Conservation (phyloP, 2,113 vertebrate genomes). For the Chunga burmeisteri region DNA sequence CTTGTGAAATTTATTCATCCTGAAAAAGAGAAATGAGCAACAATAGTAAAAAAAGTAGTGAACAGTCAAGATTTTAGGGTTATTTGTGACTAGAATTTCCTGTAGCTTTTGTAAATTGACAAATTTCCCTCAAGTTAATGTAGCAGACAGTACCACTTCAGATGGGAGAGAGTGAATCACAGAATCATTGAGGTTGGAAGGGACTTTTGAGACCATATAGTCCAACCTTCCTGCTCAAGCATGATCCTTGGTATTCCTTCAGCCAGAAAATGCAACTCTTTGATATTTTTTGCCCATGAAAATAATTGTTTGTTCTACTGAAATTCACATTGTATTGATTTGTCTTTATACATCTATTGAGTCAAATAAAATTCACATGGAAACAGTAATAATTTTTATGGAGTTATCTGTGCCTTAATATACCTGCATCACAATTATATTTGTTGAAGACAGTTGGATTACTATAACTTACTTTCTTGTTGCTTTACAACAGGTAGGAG, state of each 20-base stretch:
- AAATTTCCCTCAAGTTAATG: neutral
- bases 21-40: neutral
- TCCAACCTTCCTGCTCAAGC: neutral
- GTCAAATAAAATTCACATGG: neutral
- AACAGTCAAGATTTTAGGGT: neutral
- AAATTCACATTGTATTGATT: neutral
- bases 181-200: neutral
- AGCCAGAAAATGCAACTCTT: neutral
- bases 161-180: neutral
- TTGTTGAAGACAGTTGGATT: neutral
- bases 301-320: neutral
- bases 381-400: neutral
- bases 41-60: neutral
- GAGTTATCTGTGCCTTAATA: neutral
- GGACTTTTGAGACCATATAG: neutral
- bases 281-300: neutral
- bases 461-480: neutral
- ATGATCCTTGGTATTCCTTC: neutral
- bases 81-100: neutral
- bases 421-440: neutral
- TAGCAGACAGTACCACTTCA: neutral
- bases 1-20: fast-evolving
- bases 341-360: neutral
- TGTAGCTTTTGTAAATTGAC: neutral
- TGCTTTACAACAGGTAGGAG: neutral